These are phyloP conservation scores for Aricia agestis DNA, from an alignment of 1,140 invertebrate species.

Conservation along the genomic window DNA sequence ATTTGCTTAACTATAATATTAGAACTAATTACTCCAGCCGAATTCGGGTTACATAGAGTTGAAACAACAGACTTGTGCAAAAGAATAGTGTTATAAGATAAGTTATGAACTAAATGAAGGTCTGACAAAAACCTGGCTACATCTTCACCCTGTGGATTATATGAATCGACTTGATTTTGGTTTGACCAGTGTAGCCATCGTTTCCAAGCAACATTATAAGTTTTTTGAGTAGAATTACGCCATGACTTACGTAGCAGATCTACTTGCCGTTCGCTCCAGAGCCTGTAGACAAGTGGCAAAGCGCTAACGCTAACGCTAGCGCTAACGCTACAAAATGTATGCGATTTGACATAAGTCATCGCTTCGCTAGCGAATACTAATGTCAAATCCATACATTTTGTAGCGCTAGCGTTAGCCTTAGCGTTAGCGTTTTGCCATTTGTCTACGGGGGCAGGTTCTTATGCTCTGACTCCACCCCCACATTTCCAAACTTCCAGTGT, in stretches of 20 bases:
- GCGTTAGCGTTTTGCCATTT: no score
- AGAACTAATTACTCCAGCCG: neutral
- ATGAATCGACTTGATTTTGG: neutral
- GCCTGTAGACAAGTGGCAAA: no score
- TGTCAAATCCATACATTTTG: no score
- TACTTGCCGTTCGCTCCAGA: neutral
- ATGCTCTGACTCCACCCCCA: neutral
- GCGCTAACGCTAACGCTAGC: no score
- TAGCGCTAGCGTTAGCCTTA: no score
- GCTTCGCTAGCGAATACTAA: no score
- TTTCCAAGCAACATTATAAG: neutral
- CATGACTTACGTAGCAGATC: neutral
- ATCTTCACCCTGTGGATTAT: neutral
- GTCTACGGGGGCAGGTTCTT: no score
- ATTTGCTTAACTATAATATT: neutral
- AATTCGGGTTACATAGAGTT: neutral
- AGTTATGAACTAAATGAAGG: neutral
- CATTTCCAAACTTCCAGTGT: neutral
- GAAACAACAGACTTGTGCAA: constrained; percentile 3
- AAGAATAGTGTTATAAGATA: neutral
- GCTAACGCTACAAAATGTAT: no score
- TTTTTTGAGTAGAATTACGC: neutral
- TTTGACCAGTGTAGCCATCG: neutral
- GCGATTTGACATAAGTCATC: no score
- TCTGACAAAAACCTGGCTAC: neutral